Conservation (phyloP, 2,888 invertebrate genomes). For the Xylota sylvarum region DNA sequence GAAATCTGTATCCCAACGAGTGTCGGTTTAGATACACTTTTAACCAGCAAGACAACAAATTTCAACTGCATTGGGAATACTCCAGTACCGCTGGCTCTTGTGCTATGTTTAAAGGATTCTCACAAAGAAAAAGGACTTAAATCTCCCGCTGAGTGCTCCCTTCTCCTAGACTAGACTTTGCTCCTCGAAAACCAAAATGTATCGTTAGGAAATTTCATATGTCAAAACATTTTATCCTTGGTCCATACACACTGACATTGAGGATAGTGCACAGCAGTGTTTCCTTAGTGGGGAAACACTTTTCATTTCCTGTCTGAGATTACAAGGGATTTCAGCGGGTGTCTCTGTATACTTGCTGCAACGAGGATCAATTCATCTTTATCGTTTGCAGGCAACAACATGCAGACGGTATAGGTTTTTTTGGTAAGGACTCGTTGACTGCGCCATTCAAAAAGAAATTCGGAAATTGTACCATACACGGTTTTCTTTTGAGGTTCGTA, state of each 20-base stretch:
- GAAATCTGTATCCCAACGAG: constrained; percentile 49
- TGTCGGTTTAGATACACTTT: constrained; percentile 55
- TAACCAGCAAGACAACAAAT: constrained; percentile 65
- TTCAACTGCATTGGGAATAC: constrained; percentile 32
- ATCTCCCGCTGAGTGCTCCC: constrained; percentile 52
- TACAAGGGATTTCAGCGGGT: constrained; percentile 48
- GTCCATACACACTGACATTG: neutral
- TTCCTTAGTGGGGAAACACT: constrained; percentile 72
- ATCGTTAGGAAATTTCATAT: constrained; percentile 74
- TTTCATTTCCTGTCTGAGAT: constrained; percentile 76
- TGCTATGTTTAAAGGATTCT: constrained; percentile 32
- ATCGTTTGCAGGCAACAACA: constrained; percentile 55
- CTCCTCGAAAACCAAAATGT: constrained; percentile 52
- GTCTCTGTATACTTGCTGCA: constrained; percentile 19
- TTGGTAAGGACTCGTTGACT: neutral
- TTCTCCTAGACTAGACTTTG: constrained; percentile 14
- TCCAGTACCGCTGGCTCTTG: neutral
- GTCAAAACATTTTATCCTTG: constrained; percentile 71
- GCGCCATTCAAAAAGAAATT: constrained; percentile 37
- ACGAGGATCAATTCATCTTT: constrained; percentile 71
- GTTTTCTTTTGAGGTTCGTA: constrained; percentile 33
- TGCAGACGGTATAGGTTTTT: neutral
- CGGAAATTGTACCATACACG: constrained; percentile 39
- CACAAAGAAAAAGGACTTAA: constrained; percentile 26
- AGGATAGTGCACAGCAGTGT: constrained; percentile 42